These are phyloP conservation scores for Triplophysa bombifrons DNA, from an alignment of 2,797 vertebrate species.

Conservation along the genomic window DNA sequence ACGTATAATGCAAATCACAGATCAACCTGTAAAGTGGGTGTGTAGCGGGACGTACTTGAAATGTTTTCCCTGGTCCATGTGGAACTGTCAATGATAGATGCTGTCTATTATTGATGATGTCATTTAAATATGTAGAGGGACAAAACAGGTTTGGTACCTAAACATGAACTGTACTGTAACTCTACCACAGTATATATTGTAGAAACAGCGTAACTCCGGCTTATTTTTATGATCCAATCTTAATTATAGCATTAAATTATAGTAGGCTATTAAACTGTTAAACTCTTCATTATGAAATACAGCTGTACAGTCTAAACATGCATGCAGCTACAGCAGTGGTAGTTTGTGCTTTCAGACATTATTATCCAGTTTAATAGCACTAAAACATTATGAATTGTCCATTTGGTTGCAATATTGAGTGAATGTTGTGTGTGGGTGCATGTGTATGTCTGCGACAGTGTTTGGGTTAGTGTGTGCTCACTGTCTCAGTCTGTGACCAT, in stretches of 20 bases:
- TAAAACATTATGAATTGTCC: not conserved
- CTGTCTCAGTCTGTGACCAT: conserved; percentile 64
- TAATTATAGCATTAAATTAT: not conserved
- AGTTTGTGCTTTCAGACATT: not conserved
- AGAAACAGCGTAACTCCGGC: no score
- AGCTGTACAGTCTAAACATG: not conserved
- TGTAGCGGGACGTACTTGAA: conserved; percentile 10
- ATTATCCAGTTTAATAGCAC: not conserved
- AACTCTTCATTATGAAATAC: no score
- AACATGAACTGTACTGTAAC: not conserved
- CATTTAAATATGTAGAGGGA: conserved; percentile 76
- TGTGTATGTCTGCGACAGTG: conserved; percentile 17
- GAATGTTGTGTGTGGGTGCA: not conserved
- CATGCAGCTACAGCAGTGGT: not conserved
- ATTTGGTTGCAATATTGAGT: conserved; percentile 8
- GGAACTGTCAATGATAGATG: conserved; percentile 56
- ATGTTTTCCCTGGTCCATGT: conserved; percentile 33
- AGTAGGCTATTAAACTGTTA: not conserved
- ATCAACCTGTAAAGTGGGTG: conserved; percentile 8
- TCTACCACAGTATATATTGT: conserved; percentile 5
- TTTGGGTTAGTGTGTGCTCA: conserved; percentile 56
- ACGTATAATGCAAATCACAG: conserved; percentile 56
- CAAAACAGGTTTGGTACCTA: conserved; percentile 62
- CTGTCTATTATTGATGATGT: conserved; percentile 72
- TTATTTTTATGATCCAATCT: not conserved